phyloP scores from a whole-genome alignment of 2,888 invertebrate species.

The Adineta ricciae region DNA sequence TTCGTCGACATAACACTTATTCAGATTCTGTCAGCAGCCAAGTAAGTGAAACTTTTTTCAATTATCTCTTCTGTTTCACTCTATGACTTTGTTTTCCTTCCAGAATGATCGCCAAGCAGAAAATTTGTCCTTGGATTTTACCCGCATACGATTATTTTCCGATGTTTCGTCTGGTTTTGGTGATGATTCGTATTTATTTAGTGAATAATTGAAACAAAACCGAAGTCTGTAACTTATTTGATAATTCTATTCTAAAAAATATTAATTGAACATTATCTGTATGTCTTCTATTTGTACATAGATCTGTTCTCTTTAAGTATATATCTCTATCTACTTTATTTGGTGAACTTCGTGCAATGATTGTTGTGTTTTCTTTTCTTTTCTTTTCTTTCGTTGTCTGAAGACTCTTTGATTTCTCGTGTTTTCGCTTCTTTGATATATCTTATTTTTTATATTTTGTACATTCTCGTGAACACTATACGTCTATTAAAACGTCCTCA shows the following conservation, averaged over 20 bases:
- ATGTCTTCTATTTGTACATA: neutral
- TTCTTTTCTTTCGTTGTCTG: neutral
- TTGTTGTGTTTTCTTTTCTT: neutral
- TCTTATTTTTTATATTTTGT: slow-evolving; percentile 9
- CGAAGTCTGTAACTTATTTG: neutral
- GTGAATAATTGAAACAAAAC: neutral
- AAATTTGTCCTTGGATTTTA: neutral
- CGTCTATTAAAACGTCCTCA: neutral
- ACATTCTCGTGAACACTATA: neutral
- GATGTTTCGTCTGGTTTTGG: neutral
- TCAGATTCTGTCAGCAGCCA: neutral
- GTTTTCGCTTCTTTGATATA: neutral
- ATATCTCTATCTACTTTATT: neutral
- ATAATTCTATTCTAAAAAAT: neutral
- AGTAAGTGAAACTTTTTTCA: neutral
- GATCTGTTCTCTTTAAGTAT: neutral
- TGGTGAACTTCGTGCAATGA: neutral
- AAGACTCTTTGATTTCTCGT: neutral
- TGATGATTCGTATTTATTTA: neutral
- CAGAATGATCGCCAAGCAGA: neutral
- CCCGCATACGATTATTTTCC: neutral
- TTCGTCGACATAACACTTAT: neutral
- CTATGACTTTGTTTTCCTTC: neutral
- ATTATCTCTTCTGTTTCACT: too few species aligned
- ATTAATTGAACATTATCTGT: neutral